These are phyloP conservation scores for Manduca sexta DNA, from an alignment of 1,140 invertebrate species.

Conservation along the genomic window DNA sequence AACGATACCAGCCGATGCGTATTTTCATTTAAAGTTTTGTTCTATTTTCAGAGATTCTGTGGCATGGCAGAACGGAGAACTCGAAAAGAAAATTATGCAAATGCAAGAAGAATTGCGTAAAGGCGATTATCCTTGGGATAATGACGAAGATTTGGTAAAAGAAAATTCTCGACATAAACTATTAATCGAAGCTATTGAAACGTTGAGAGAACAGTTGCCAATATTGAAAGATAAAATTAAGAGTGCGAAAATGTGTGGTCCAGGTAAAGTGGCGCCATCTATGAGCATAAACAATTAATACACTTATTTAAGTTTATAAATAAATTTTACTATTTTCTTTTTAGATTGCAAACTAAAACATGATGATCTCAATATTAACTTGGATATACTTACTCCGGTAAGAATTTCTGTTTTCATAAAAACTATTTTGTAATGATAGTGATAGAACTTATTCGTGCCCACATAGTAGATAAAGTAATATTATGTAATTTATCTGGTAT, in stretches of 20 bases:
- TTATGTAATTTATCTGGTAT: too few species aligned
- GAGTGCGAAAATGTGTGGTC: constrained; percentile 63
- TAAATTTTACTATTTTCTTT: too few species aligned
- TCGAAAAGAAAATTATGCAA: constrained; percentile 62
- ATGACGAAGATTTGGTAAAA: constrained; percentile 49
- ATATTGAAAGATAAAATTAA: constrained; percentile 63
- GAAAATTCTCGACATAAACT: constrained; percentile 50
- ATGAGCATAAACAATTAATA: too few species aligned
- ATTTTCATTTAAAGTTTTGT: too few species aligned
- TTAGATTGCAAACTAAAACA: constrained; percentile 69
- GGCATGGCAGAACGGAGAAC: constrained; percentile 60
- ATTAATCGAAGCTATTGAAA: constrained; percentile 53
- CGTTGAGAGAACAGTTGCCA: constrained; percentile 51
- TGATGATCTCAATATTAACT: constrained; percentile 70
- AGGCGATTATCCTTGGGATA: constrained; percentile 58
- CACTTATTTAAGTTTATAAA: too few species aligned
- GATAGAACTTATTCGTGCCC: not conserved
- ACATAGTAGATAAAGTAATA: too few species aligned
- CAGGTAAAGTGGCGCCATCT: constrained; percentile 27
- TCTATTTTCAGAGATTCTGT: constrained; percentile 50
- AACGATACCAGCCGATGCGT: too few species aligned
- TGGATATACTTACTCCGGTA: constrained; percentile 70
- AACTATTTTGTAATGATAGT: not conserved
- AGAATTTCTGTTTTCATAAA: constrained; percentile 21
- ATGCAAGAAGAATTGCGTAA: constrained; percentile 65